These are phyloP conservation scores for Eleginops maclovinus DNA, from an alignment of 2,113 vertebrate species.

Conservation along the genomic window DNA sequence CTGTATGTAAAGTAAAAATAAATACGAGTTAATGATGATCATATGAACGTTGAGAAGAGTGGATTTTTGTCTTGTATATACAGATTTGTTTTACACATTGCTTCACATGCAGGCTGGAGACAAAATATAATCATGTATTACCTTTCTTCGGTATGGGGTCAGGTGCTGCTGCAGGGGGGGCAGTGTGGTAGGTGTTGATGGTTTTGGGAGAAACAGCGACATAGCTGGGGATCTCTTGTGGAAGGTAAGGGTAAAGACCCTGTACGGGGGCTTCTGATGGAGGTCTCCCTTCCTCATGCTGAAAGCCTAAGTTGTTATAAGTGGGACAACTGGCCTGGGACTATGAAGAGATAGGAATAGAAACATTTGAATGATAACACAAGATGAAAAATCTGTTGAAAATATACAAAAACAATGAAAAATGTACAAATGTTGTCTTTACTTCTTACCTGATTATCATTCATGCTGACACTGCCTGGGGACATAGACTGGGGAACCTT, in stretches of 20 bases:
- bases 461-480: constrained; percentile 42
- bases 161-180: not conserved
- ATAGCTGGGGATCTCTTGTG: constrained; percentile 34
- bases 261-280: constrained; percentile 20
- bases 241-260: constrained; percentile 27
- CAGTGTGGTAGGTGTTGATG: constrained; percentile 67
- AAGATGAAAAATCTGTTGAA: not conserved
- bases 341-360: not conserved
- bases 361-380: not conserved
- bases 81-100: not conserved
- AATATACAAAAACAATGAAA: not conserved
- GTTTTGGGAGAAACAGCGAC: not conserved
- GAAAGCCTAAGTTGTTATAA: constrained; percentile 74
- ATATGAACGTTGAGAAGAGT: not conserved
- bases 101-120: not conserved
- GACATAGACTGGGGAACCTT: not conserved
- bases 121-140: constrained; percentile 17
- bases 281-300: constrained; percentile 46
- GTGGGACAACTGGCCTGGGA: constrained; percentile 35
- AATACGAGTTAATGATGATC: not conserved
- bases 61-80: not conserved
- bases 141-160: constrained; percentile 28
- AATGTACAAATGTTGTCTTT: not conserved
- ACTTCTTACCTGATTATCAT: constrained; percentile 37
- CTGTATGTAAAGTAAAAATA: not conserved